Conservation (phyloP, 2,113 vertebrate species). For the Sphyrna mokarran region DNA sequence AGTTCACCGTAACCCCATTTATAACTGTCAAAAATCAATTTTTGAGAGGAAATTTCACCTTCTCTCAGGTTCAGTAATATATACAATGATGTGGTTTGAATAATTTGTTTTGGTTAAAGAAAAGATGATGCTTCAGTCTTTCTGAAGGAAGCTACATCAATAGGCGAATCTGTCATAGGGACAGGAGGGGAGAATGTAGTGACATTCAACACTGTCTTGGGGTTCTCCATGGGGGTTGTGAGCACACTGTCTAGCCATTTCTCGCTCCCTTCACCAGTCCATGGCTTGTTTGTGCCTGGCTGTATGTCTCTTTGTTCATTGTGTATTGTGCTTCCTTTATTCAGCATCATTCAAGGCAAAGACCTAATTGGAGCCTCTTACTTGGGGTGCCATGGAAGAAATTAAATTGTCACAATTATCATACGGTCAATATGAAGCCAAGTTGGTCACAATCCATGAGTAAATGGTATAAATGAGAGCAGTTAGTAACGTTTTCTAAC, state of each 20-base stretch:
- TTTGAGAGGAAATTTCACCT: neutral
- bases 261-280: neutral
- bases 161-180: neutral
- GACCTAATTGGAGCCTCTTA: neutral
- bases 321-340: neutral
- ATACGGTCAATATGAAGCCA: neutral
- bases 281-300: neutral
- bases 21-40: neutral
- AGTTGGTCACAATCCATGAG: neutral
- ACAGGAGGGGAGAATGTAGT: neutral
- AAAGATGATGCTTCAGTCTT: neutral
- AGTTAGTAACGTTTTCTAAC: neutral
- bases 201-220: neutral
- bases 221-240: neutral
- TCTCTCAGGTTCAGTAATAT: too few species aligned
- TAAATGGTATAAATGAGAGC: neutral
- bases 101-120: neutral
- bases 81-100: neutral
- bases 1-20: neutral
- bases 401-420: conserved; percentile 17
- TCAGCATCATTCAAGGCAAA: conserved; percentile 5
- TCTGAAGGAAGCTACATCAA: neutral
- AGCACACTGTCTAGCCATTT: neutral
- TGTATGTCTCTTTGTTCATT: neutral
- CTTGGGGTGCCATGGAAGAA: neutral